Conservation (phyloP, 2,113 vertebrate genomes). For the Poeciliopsis occidentalis region DNA sequence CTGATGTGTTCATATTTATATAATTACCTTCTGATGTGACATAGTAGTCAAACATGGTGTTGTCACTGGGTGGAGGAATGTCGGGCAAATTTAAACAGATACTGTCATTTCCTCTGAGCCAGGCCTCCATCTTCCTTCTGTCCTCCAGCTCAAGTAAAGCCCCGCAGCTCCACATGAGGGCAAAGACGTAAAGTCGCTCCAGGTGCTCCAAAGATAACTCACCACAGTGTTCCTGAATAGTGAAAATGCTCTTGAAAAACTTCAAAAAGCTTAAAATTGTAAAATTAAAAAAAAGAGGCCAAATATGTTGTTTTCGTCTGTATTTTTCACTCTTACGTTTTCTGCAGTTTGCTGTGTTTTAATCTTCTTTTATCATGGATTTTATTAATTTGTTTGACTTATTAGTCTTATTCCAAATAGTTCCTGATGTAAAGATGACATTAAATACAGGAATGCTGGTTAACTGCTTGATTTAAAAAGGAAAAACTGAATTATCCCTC, state of each 20-base stretch:
- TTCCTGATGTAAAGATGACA: neutral
- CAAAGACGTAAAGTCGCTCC: constrained; percentile 90
- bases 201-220: constrained; percentile 84
- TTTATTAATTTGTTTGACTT: neutral
- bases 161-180: constrained; percentile 95
- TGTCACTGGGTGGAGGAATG: constrained; percentile 75
- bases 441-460: neutral
- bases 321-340: no score
- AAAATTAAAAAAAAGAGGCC: neutral
- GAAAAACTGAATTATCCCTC: no score
- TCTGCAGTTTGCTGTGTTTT: neutral
- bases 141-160: constrained; percentile 88
- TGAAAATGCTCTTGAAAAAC: neutral
- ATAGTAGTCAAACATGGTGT: constrained; percentile 91
- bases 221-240: constrained; percentile 84
- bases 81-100: constrained; percentile 83
- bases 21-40: constrained; percentile 85
- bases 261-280: neutral
- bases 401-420: neutral
- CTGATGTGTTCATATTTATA: constrained; percentile 2
- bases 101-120: constrained; percentile 81
- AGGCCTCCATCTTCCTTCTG: constrained; percentile 86
- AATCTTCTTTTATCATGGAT: neutral
- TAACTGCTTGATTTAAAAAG: neutral
- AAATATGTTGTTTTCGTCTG: no score